phyloP scores from a whole-genome alignment of 2,113 vertebrate genomes.

The Camelus bactrianus region DNA sequence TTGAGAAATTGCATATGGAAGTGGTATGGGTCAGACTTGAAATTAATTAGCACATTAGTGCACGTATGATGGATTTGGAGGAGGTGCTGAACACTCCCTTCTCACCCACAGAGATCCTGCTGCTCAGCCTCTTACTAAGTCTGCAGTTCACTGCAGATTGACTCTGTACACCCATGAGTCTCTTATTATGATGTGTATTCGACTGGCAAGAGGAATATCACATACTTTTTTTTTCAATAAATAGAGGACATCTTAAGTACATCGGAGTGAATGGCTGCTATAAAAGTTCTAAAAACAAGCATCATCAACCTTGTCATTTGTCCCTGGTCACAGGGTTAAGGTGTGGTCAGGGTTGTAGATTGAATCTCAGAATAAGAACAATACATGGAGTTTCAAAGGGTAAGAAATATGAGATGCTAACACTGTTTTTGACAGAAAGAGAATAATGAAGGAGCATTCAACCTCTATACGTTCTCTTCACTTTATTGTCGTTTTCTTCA shows the following conservation, averaged over 20 bases:
- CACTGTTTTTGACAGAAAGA: neutral
- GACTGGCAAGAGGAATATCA: neutral
- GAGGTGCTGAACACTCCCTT: neutral
- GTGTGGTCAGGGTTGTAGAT: neutral
- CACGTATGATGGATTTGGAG: neutral
- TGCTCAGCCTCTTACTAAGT: neutral
- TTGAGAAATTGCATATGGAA: conserved; percentile 1
- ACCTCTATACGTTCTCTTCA: neutral
- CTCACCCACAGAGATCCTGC: neutral
- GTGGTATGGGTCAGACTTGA: neutral
- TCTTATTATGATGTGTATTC: neutral
- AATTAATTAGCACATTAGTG: neutral
- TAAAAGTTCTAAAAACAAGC: conserved; percentile 20
- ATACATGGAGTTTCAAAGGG: neutral
- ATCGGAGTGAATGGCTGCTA: neutral
- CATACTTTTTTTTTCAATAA: neutral
- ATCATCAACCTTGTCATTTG: neutral
- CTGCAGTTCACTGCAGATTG: neutral
- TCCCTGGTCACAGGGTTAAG: neutral
- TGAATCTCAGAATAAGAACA: conserved; percentile 18
- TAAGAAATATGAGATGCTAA: neutral
- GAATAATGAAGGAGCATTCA: neutral
- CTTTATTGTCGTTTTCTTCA: neutral
- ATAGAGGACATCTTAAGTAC: neutral
- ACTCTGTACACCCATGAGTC: neutral